phyloP scores from a whole-genome alignment of 2,797 vertebrate genomes.

The Cichlasoma orientale region DNA sequence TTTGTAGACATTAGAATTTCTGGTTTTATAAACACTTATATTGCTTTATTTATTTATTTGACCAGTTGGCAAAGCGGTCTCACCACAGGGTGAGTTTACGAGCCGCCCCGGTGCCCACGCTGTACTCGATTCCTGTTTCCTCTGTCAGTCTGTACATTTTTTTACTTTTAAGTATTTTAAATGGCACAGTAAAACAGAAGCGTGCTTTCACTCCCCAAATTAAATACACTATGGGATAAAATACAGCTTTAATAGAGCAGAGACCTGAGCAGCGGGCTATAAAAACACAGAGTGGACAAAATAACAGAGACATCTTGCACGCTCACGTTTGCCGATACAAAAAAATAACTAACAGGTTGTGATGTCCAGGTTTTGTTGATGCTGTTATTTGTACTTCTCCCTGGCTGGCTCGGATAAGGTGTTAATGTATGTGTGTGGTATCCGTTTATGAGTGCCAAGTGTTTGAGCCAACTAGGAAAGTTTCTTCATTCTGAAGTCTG shows the following conservation, averaged over 20 bases:
- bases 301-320: background rate
- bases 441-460: constrained; percentile 43
- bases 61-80: background rate
- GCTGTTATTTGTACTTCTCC: background rate
- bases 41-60: background rate
- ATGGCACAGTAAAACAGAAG: background rate
- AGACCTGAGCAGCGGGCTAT: background rate
- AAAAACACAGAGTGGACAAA: background rate
- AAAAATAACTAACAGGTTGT: background rate
- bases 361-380: background rate
- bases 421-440: constrained; percentile 48
- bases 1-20: background rate
- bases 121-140: background rate
- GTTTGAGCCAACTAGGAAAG: constrained; percentile 40
- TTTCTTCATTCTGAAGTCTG: constrained; percentile 61
- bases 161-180: background rate
- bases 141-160: background rate
- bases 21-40: background rate
- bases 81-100: background rate
- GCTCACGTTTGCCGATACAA: background rate
- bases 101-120: background rate
- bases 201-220: background rate
- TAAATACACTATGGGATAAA: background rate
- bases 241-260: background rate
- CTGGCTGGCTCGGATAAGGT: constrained; percentile 31